These are phyloP conservation scores for Sorex araneus DNA, from an alignment of 2,113 vertebrate species.

Conservation along the genomic window DNA sequence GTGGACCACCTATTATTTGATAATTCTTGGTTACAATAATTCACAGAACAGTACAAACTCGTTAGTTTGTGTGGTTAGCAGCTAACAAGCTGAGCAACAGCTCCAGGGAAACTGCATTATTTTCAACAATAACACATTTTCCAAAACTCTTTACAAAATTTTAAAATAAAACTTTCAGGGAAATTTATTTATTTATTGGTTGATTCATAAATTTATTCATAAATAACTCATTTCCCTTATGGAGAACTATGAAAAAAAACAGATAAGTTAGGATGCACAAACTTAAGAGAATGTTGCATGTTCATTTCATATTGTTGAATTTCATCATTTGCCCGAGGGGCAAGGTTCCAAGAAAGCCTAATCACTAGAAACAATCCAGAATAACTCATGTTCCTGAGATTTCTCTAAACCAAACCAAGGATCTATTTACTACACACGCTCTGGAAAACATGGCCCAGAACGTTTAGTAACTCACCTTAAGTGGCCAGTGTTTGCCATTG, in stretches of 20 bases:
- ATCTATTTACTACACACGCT: background rate
- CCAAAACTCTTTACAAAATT: background rate
- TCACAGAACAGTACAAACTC: background rate
- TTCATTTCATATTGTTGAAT: background rate
- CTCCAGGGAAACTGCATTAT: background rate
- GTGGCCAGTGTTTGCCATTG: background rate
- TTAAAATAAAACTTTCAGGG: background rate
- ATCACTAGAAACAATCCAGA: background rate
- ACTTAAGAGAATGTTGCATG: background rate
- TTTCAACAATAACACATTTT: background rate
- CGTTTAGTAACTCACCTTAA: background rate
- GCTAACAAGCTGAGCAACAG: background rate
- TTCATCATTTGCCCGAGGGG: background rate
- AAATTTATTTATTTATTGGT: background rate
- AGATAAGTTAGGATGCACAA: background rate
- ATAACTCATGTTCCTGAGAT: background rate
- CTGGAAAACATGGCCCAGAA: background rate
- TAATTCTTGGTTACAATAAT: background rate
- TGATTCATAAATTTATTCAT: background rate
- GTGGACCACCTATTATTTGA: background rate
- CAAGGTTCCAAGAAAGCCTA: background rate
- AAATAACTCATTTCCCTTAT: background rate
- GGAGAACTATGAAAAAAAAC: background rate
- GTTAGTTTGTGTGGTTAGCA: background rate
- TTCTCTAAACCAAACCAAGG: background rate